Base-by-base conservation (phyloP, 2,113 vertebrate species). In the Gyps fulvus region DNA sequence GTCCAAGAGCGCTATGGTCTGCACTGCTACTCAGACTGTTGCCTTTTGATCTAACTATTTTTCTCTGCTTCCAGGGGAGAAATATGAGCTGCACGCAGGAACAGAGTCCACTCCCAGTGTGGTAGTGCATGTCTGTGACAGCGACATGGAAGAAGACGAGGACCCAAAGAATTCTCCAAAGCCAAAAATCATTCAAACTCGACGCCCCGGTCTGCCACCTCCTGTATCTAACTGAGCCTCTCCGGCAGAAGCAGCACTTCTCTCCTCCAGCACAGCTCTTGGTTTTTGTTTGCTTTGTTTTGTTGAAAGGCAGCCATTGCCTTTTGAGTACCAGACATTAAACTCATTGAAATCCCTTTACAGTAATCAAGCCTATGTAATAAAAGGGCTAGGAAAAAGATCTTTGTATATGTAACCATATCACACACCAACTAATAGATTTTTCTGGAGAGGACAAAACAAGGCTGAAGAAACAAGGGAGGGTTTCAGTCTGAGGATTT, bases 61-160 rank as follows among this genome's bases (percentile, higher is more conserved):
- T 76, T 85, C 47, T 82, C 52, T 96, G 69, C 62, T 96, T 98
- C 29, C 95, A 99, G 99, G 99, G 96, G 98, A 99, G 97, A 99
- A 99, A 85, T 99, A 99, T 0, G 99, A 99, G 96, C 98, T 99
- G 42, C 99, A 99, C 0, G 98, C 99, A 14, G 99, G 99, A 73
- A 99, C 99, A 2, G 99, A 99, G 90, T 99, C 98, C 87, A 99
- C 99, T 43, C 99, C 99, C 38, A 99, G 99, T 17, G 99, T 99
- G 45, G 99, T 99, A 5, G 99, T 99, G 87, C 99, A 99, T 0
- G 98, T 99, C 74, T 99, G 99, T 0, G 99, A 99, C 98, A 99
- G 98, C 5, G 98, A 99, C 97, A 97, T 97, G 42, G 99, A 99
- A 54, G 98, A 98, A 34, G 98, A 99, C 0, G 99, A 99, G 90